Percentiles rank a stretch among this genome's conserved stretches.
These are phyloP conservation scores for Selenia dentaria DNA, from an alignment of 2,888 invertebrate genomes.

Conservation along the genomic window DNA sequence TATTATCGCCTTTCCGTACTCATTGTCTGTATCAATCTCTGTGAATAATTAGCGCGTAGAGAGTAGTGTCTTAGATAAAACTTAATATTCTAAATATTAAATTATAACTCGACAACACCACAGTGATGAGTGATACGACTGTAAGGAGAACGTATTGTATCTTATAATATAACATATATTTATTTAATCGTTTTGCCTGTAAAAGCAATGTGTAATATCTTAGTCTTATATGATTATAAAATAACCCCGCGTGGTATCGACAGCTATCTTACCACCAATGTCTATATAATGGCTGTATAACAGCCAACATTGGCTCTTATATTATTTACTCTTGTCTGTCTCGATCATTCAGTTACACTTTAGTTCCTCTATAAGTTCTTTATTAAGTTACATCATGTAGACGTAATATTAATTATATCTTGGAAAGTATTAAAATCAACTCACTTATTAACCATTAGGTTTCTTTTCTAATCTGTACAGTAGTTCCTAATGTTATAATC, in stretches of 20 bases:
- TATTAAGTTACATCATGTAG: conserved; percentile 38
- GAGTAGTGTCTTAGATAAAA: conserved; percentile 80
- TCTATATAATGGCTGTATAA: conserved; percentile 55
- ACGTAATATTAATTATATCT: conserved; percentile 51
- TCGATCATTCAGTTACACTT: conserved; percentile 38
- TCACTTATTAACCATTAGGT: conserved; percentile 44
- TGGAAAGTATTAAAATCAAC: conserved; percentile 56
- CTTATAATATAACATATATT: conserved; percentile 64
- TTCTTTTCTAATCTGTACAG: conserved; percentile 75
- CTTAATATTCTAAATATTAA: conserved; percentile 80
- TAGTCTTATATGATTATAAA: conserved; percentile 41
- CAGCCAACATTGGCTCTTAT: conserved; percentile 53
- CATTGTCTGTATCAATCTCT: conserved; percentile 74
- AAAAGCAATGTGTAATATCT: conserved; percentile 64
- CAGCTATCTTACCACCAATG: conserved; percentile 49
- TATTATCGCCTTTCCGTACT: conserved; percentile 74
- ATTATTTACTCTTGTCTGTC: too few relatives aligned
- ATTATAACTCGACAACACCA: conserved; percentile 76
- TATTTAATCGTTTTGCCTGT: conserved; percentile 71
- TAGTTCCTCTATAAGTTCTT: conserved; percentile 27
- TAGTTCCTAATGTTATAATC: conserved; percentile 81
- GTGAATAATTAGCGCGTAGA: conserved; percentile 80
- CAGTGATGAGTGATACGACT: conserved; percentile 79
- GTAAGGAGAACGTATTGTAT: conserved; percentile 66
- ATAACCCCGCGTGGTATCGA: conserved; percentile 54